phyloP scores from a whole-genome alignment of 2,797 vertebrate species.

The Sebastes alutus region DNA sequence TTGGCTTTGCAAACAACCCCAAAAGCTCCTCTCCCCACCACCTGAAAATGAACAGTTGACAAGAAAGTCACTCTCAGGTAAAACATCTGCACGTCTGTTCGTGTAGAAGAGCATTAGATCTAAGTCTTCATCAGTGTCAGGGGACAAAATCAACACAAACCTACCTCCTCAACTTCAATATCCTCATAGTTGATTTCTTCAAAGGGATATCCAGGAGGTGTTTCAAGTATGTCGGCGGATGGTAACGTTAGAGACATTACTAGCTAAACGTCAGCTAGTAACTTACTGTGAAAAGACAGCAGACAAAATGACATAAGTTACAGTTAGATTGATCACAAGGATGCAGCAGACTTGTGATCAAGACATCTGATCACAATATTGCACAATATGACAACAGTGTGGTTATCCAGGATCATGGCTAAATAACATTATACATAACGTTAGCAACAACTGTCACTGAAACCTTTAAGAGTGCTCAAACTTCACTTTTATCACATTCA shows the following conservation, averaged over 20 bases:
- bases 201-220: slow-evolving; percentile 92
- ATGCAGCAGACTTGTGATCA: not conserved
- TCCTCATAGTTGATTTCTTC: slow-evolving; percentile 97
- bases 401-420: too few species aligned
- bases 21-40: slow-evolving; percentile 98
- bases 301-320: not conserved
- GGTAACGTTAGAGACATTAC: slow-evolving; percentile 87
- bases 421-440: too few species aligned
- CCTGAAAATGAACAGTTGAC: slow-evolving; percentile 73
- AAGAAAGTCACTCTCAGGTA: not conserved
- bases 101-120: not conserved
- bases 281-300: slow-evolving; percentile 52
- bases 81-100: not conserved
- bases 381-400: not conserved
- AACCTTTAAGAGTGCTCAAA: not conserved
- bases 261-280: slow-evolving; percentile 69
- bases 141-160: not conserved
- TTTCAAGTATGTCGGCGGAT: slow-evolving; percentile 94
- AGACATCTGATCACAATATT: not conserved
- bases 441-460: not conserved
- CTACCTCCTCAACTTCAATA: slow-evolving; percentile 97
- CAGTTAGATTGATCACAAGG: not conserved
- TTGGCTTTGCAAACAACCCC: slow-evolving; percentile 99
- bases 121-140: not conserved
- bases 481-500: not conserved